Conservation (phyloP, 2,113 vertebrate genomes). For the Trichechus manatus region DNA sequence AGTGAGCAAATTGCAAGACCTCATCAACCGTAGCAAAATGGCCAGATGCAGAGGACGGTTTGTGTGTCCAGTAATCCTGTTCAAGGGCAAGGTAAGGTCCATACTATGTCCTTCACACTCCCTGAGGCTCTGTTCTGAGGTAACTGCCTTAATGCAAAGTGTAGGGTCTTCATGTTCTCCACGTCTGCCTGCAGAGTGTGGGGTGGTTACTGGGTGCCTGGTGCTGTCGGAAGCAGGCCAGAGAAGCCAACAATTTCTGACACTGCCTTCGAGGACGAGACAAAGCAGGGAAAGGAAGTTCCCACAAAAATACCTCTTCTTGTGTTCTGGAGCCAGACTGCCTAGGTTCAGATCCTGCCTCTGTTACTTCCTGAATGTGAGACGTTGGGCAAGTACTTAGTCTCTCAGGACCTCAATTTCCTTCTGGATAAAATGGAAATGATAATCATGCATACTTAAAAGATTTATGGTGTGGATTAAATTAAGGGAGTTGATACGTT, state of each 20-base stretch:
- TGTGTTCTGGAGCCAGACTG: neutral
- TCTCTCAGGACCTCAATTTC: neutral
- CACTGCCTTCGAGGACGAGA: neutral
- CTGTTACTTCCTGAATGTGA: neutral
- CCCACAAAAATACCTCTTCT: neutral
- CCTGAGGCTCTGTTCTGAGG: neutral
- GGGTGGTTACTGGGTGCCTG: neutral
- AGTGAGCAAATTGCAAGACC: constrained; percentile 95
- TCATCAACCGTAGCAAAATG: constrained; percentile 97
- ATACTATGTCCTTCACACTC: neutral
- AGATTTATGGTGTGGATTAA: constrained; percentile 12
- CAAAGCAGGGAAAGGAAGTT: neutral
- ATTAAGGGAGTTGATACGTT: neutral
- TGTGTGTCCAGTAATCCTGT: constrained; percentile 98
- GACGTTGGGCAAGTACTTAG: no score
- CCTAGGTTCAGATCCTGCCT: neutral
- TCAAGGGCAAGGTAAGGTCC: constrained; percentile 96
- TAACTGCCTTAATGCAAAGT: neutral
- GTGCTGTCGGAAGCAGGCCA: neutral
- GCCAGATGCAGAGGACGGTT: constrained; percentile 97
- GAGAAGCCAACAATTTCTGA: neutral
- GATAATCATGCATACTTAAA: neutral
- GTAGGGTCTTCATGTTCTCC: neutral
- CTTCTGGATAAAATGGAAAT: neutral
- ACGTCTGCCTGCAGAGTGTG: neutral